Conservation (phyloP, 2,888 invertebrate species). For the Dryococelus australis region DNA sequence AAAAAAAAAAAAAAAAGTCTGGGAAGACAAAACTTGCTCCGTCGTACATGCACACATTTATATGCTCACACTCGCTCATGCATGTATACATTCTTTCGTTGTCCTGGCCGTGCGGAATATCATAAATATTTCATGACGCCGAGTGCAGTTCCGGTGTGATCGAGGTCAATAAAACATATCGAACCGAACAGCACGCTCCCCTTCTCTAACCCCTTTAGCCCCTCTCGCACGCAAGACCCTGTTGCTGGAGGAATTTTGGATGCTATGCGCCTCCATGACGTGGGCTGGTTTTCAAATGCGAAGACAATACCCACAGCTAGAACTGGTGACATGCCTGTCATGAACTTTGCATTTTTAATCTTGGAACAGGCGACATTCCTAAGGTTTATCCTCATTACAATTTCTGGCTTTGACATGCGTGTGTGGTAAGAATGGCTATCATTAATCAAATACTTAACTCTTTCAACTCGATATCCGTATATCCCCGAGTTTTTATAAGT, state of each 20-base stretch:
- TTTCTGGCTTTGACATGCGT: no score
- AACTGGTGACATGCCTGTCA: neutral
- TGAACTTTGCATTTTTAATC: neutral
- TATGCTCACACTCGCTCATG: neutral
- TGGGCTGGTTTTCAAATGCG: neutral
- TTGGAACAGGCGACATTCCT: no score
- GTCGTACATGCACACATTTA: neutral
- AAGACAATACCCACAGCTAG: neutral
- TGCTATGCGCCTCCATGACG: neutral
- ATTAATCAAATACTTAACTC: no score
- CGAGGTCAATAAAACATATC: slow-evolving; percentile 5
- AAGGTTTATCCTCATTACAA: no score
- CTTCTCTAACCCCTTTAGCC: neutral
- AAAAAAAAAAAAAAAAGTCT: neutral
- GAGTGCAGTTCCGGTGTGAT: slow-evolving; percentile 11
- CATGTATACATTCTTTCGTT: neutral
- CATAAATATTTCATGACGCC: neutral
- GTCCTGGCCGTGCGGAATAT: neutral
- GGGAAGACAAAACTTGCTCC: neutral
- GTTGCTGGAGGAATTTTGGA: neutral
- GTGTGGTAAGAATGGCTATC: no score
- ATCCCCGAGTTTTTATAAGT: no score
- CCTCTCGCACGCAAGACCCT: neutral
- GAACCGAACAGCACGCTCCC: neutral
- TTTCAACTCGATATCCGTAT: no score